Evolutionary conservation across 2,113 vertebrate genomes (phyloP), one percentile per base, ranked within the genome.

Genomic region (Percopsis transmontana): DNA sequence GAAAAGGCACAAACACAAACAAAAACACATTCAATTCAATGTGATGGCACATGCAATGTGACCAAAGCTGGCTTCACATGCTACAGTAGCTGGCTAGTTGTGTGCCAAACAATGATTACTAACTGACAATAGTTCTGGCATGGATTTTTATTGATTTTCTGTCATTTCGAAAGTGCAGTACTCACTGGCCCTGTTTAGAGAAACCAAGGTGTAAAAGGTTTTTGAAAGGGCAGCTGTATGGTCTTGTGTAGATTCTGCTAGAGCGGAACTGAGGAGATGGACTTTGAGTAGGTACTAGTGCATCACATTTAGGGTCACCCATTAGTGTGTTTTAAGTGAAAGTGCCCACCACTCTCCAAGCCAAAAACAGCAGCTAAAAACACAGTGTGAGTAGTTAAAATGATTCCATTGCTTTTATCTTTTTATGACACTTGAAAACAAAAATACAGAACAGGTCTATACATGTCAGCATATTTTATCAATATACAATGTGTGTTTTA

Each of bases 261-360:
- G 70, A 68, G 75, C 70, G 80, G 81, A 65, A 90, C 82, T 84
- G 83, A 80, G 68, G 62, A 90, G 88, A 92, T 91, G 85, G 84
- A 91, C 84, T 73, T 90, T 79, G 78, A 89, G 88, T 85, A 79
- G 27, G 5, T 33, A 33, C 84, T 77, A 84, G 86, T 83, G 80
- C 78, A 73, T 81, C 74, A 63, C 68, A 81, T 80, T 72, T 80
- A 81, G 86, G 56, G 51, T 81, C 71, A 80, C 56, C 82, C 82
- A 92, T 91, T 91, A 90, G 81, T 74, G 83, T 85, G 69, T 87
- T 86, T 91, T 82, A 81, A 83, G 82, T 86, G 87, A 88, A 91
- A 93, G 82, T 90, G 85, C 82, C 79, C 79, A 85, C 80, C 77
- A 84, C 85, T 90, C 86, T 85, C 59, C 24, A 19, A 41, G 60